Conservation (phyloP, 2,888 invertebrate genomes). For the Ceriagrion tenellum region DNA sequence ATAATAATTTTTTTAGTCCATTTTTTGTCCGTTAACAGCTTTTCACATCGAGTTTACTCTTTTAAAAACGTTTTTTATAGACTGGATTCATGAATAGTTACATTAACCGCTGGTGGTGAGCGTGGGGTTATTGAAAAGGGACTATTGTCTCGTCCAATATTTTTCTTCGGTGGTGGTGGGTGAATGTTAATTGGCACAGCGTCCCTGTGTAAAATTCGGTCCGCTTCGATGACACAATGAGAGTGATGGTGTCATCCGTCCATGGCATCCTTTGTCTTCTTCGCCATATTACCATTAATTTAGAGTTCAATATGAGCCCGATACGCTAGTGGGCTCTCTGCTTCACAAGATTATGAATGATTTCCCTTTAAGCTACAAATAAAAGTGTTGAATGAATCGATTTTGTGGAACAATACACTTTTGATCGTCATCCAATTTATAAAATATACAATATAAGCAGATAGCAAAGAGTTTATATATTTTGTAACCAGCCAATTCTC, state of each 20-base stretch:
- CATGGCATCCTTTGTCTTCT: neutral
- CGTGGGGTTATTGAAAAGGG: neutral
- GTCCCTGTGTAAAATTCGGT: neutral
- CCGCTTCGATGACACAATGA: neutral
- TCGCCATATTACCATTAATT: neutral
- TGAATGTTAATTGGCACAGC: neutral
- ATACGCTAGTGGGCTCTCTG: neutral
- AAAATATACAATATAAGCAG: too few relatives aligned
- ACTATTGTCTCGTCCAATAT: neutral
- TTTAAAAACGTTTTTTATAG: too few relatives aligned
- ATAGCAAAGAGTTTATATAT: too few relatives aligned
- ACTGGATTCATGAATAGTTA: too few relatives aligned
- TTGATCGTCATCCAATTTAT: neutral
- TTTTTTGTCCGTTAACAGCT: too few relatives aligned
- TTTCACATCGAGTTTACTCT: too few relatives aligned
- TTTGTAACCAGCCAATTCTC: too few relatives aligned
- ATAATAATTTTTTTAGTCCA: too few relatives aligned
- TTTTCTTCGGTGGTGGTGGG: neutral
- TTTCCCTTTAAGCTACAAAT: neutral
- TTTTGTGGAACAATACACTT: neutral
- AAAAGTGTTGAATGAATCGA: neutral
- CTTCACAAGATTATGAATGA: neutral
- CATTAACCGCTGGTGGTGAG: too few relatives aligned
- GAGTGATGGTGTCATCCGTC: neutral
- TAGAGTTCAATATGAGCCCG: neutral